Evolutionary conservation across 2,888 invertebrate species (phyloP), one percentile per base, ranked within the genome.

Genomic region (Tetropium fuscum): DNA sequence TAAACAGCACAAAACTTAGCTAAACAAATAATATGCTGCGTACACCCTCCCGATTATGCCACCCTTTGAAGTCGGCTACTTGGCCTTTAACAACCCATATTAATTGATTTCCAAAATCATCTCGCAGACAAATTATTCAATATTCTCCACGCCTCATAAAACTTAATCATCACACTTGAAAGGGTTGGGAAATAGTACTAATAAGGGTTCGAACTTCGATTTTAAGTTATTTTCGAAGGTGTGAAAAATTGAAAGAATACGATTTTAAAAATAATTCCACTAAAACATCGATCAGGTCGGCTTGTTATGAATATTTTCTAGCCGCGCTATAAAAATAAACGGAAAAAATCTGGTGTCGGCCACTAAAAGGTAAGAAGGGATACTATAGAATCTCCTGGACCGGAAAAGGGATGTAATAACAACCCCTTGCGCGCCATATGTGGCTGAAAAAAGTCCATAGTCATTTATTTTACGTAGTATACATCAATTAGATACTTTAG

Each of bases 381-480:
- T 51, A 51, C 40, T 51, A 40, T 40, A 49, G 38, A 16, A 51
- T 40, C 25, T 25, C 19, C 38, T 67, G 55, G 60, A 66, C 75
- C 77, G 76, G 78, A 76, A 78, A 72, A 70, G 76, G 76, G 77
- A 74, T 75, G 75, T 77, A 76, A 76, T 78, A 76, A 78, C 75
- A 74, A 75, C 73, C 75, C 74, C 70, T 74, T 73, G 71, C 74
- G 74, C 72, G 68, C 78, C 77, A 77, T 77, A 78, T 78, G 77
- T 73, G 77, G 56, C 60, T 53, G 61, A 73, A 67, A 75, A 74
- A 75, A 76, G 74, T 68, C 43, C 43, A 36, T 16, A 63, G 64
- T 68, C 69, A 69, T 69, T 68, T 67, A 68, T 63, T 58, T 66
- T 63, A 65, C 62, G 58, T 53, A 18, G 51, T 51, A 60, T 54